Evolutionary conservation across 2,113 vertebrate genomes (phyloP).

Genomic region (Rattus norvegicus): DNA sequence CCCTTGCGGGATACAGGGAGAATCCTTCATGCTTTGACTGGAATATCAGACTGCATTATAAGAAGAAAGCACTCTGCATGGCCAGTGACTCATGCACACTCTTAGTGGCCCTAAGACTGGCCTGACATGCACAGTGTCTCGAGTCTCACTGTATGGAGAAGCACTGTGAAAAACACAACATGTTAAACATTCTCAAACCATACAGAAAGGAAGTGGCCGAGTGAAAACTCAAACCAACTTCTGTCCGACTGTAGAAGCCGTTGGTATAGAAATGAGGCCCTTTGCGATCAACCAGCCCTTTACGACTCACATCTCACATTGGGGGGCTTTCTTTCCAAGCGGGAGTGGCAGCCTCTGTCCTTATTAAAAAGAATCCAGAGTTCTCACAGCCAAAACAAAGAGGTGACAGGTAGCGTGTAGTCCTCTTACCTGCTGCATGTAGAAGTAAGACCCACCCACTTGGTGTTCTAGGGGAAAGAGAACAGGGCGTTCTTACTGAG

Average conservation of each 20-base stretch:
- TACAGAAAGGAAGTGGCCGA: background rate
- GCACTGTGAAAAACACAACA: background rate
- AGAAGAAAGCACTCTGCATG: rapidly evolving
- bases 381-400: too few species aligned
- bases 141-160: rapidly evolving
- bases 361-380: background rate
- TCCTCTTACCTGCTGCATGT: background rate
- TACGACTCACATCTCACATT: background rate
- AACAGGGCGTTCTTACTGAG: background rate
- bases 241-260: rapidly evolving
- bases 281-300: background rate
- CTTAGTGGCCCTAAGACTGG: background rate
- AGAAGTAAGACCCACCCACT: rapidly evolving
- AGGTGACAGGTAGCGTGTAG: rapidly evolving
- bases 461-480: background rate
- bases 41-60: background rate
- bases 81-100: rapidly evolving
- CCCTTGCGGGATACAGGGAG: background rate
- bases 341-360: rapidly evolving
- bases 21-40: rapidly evolving
- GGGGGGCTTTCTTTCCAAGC: background rate
- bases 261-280: background rate
- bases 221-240: rapidly evolving
- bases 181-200: background rate
- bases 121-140: too few species aligned